These are phyloP conservation scores for Aphelenchoides avenae DNA, from an alignment of 1,140 invertebrate genomes.

Conservation along the genomic window DNA sequence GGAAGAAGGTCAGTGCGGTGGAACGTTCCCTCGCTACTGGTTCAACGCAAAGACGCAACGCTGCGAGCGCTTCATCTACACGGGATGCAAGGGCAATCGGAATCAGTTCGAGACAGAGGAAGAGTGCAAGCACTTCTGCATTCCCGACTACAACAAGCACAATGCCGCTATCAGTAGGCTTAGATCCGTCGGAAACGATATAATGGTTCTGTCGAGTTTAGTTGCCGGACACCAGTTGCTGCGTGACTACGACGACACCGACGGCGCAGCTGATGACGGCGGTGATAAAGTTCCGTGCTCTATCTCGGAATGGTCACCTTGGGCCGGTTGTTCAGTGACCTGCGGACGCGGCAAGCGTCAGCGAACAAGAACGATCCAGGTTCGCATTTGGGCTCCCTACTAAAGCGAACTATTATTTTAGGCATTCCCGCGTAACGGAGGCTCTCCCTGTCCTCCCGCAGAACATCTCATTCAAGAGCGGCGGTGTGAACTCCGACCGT, in stretches of 20 bases:
- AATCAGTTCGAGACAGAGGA: constrained; percentile 67
- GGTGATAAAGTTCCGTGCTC: constrained; percentile 64
- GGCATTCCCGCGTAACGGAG: constrained; percentile 67
- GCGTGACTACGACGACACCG: constrained; percentile 39
- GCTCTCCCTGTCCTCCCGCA: constrained; percentile 67
- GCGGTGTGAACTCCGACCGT: constrained; percentile 60
- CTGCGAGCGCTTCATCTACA: constrained; percentile 68
- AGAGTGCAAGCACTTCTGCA: constrained; percentile 55
- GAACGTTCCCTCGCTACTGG: constrained; percentile 65
- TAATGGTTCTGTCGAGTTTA: constrained; percentile 4
- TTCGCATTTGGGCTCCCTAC: constrained; percentile 40
- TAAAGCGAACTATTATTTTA: constrained; percentile 20
- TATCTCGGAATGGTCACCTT: constrained; percentile 69
- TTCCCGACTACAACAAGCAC: constrained; percentile 43
- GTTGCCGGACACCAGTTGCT: constrained; percentile 51
- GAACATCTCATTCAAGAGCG: constrained; percentile 61
- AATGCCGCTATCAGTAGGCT: constrained; percentile 45
- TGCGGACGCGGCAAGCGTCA: constrained; percentile 68
- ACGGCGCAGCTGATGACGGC: constrained; percentile 44
- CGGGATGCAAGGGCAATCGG: constrained; percentile 69
- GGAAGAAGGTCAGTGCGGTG: constrained; percentile 65
- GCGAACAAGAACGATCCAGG: constrained; percentile 60
- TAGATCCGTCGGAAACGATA: constrained; percentile 16
- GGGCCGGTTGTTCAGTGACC: constrained; percentile 70
- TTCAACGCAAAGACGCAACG: constrained; percentile 64